These are phyloP conservation scores for Catostylus mosaicus DNA, from an alignment of 30 jellyfish, hydroid and myxozoan species.

Conservation along the genomic window DNA sequence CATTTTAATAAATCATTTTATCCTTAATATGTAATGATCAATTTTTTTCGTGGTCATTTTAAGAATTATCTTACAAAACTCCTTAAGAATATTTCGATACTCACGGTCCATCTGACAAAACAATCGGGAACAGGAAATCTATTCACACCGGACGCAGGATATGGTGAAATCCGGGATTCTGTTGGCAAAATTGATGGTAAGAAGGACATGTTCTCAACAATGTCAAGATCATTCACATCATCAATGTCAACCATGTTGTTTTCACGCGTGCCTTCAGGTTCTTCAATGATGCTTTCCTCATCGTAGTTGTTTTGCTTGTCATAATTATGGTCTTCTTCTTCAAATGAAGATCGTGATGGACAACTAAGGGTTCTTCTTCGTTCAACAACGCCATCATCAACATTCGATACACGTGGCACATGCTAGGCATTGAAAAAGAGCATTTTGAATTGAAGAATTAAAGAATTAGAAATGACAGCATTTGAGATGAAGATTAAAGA, in stretches of 20 bases:
- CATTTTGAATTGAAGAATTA: neutral
- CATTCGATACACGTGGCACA: neutral
- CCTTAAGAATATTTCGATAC: no score
- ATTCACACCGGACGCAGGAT: constrained; percentile 61
- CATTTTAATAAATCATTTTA: no score
- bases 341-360: constrained; percentile 11
- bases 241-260: neutral
- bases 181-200: neutral
- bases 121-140: constrained; percentile 64
- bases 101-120: constrained; percentile 59
- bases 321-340: neutral
- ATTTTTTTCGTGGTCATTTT: no score
- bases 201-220: neutral
- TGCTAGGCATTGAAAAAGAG: neutral
- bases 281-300: neutral
- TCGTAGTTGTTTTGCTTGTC: neutral
- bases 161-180: constrained; percentile 53
- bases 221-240: neutral
- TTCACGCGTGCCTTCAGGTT: neutral
- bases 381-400: neutral
- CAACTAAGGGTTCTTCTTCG: constrained; percentile 2
- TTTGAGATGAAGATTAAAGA: neutral
- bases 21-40: no score
- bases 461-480: neutral
- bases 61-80: no score